Conservation (phyloP, 2,797 vertebrate genomes). For the Typhlichthys subterraneus region DNA sequence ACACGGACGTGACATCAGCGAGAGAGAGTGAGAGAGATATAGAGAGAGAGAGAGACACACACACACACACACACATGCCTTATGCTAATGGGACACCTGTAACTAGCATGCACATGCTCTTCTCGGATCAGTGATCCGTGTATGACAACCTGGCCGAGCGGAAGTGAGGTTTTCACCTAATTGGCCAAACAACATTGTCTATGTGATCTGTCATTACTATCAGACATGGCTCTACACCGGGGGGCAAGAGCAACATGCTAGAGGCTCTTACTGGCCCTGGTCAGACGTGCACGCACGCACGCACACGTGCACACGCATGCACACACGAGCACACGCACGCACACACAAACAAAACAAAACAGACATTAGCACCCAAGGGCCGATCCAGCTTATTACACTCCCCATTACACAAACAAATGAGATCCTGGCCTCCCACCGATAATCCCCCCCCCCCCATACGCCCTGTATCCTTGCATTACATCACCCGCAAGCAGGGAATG, state of each 20-base stretch:
- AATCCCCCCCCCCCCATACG: constrained; percentile 44
- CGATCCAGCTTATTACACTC: constrained; percentile 69
- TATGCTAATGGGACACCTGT: constrained; percentile 37
- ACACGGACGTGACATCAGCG: background rate
- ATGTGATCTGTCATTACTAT: constrained; percentile 20
- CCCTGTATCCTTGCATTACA: constrained; percentile 53
- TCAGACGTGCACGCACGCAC: constrained; percentile 13
- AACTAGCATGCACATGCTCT: constrained; percentile 22
- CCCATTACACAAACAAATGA: constrained; percentile 74
- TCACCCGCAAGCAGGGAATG: constrained; percentile 56
- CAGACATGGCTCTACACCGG: constrained; percentile 10
- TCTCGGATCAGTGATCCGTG: constrained; percentile 31
- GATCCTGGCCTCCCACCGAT: constrained; percentile 65
- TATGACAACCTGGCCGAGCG: constrained; percentile 24
- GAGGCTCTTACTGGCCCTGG: constrained; percentile 1
- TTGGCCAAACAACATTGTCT: constrained; percentile 33
- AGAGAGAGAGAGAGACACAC: constrained; percentile 1
- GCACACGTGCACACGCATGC: constrained; percentile 1
- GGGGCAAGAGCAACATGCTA: constrained; percentile 32
- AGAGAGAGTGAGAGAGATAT: constrained; percentile 7
- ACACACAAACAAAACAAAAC: constrained; percentile 52
- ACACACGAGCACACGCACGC: constrained; percentile 20
- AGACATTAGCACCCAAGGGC: constrained; percentile 58
- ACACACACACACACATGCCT: constrained; percentile 27
- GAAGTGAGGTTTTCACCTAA: constrained; percentile 40